Evolutionary conservation across 2,113 vertebrate genomes (phyloP), one percentile per base, ranked within the genome.

Genomic region (Sinocyclocheilus anshuiensis): DNA sequence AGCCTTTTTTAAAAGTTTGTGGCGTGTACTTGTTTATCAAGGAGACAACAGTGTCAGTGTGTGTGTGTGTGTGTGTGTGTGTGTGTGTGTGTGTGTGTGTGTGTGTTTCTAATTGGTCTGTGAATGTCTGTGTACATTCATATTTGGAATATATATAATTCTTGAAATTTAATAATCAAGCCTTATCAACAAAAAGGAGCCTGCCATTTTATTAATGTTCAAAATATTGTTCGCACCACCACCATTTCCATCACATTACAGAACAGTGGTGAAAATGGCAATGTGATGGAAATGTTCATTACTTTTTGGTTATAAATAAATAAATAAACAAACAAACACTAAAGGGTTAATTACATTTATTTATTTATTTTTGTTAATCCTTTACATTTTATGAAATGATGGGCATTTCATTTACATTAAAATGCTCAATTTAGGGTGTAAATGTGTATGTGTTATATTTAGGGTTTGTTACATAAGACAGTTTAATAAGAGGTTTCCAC

Each of bases 401-500:
- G 45, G 22, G 45, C 15, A 77, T 76, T 76, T 26, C 48, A 55
- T 29, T 55, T 77, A 77, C n/a, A 53, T 77, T 18, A 29, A 53
- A 55, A 12, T 26, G 18, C 18, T 78, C 29, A 7, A 36, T 78
- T 18, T 42, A 22, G 8, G 18, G 6, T 50, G 12, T 26, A 50
- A 8, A 9, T 77, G 6, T 59, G 8, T 1, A 13, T 36, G 26
- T 78, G 50, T 36, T 78, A 7, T 57, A 36, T 33, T 13, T 57
- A 61, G 53, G 3, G 55, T 36, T 26, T 39, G 55, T 80, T 80
- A 42, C 77, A 80, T 80, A 80, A 79, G 16, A 20, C 53, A n/a
- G 39, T 59, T 33, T 22, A 79, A 57, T 57, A 57, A 61, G 55
- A 53, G 13, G 26, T 29, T 39, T 61, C 75, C 20, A 53, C n/a